Percentiles rank a stretch among this genome's conserved stretches.
Evolutionary conservation across 2,888 invertebrate species (phyloP).

Genomic region (Pyrrhosoma nymphula): DNA sequence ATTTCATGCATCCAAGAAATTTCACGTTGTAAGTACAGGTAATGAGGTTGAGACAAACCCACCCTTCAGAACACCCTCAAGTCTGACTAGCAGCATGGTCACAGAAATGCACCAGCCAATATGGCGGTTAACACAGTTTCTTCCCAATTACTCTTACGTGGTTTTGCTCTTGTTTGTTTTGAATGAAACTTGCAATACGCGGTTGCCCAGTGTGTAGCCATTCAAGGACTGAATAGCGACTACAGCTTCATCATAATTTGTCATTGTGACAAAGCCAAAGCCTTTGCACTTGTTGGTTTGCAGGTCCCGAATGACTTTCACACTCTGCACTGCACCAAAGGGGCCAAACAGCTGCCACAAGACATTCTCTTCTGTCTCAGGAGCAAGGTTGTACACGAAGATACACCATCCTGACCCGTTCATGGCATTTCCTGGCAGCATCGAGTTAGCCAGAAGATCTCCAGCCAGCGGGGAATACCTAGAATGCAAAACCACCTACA

Average conservation of each 20-base stretch:
- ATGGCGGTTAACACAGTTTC: constrained; percentile 72
- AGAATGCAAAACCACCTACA: constrained; percentile 74
- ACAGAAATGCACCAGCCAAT: constrained; percentile 72
- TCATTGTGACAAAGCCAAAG: constrained; percentile 99
- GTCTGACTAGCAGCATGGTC: constrained; percentile 73
- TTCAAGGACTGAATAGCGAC: constrained; percentile 97
- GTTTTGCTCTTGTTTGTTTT: constrained; percentile 94
- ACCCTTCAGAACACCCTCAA: constrained; percentile 56
- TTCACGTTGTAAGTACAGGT: constrained; percentile 62
- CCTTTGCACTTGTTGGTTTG: constrained; percentile 99
- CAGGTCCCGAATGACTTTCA: constrained; percentile 97
- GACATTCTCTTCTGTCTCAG: constrained; percentile 94
- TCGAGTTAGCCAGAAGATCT: constrained; percentile 87
- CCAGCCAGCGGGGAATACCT: constrained; percentile 91
- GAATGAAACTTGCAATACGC: constrained; percentile 98
- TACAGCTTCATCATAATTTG: constrained; percentile 97
- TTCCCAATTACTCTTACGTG: constrained; percentile 72
- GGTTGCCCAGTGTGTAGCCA: constrained; percentile 96
- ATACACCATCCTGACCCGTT: constrained; percentile 95
- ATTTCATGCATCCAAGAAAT: constrained; percentile 54
- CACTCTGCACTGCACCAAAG: constrained; percentile 97
- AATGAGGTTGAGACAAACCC: constrained; percentile 64
- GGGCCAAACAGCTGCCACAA: constrained; percentile 98
- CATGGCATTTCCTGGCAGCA: constrained; percentile 91
- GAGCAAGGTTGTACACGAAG: constrained; percentile 95